These are phyloP conservation scores for Nephotettix cincticeps DNA, from an alignment of 1,140 invertebrate species.

Conservation along the genomic window DNA sequence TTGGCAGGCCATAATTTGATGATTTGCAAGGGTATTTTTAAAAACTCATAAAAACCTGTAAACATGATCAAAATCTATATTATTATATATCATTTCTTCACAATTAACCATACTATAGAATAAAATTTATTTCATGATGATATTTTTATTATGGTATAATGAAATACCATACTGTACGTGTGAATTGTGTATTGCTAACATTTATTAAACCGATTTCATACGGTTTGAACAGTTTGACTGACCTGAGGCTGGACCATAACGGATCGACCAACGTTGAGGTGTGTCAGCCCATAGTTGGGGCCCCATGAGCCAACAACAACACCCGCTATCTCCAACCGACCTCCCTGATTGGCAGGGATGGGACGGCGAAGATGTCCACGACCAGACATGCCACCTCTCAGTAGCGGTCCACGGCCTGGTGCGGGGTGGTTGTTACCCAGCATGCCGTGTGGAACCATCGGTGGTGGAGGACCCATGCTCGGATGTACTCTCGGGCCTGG, in stretches of 20 bases:
- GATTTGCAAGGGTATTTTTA: too few species aligned
- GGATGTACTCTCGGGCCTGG: slow-evolving; percentile 1
- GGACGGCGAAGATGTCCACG: slow-evolving; percentile 8
- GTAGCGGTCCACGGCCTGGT: not conserved
- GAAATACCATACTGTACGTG: too few species aligned
- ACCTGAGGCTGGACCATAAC: slow-evolving; percentile 41
- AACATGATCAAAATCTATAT: too few species aligned
- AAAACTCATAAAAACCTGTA: too few species aligned
- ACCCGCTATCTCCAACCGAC: slow-evolving; percentile 77
- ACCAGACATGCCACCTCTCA: slow-evolving; percentile 17
- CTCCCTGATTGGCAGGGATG: slow-evolving; percentile 52
- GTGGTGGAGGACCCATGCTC: not conserved
- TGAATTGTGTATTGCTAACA: too few species aligned
- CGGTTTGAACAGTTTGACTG: too few species aligned
- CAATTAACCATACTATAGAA: too few species aligned
- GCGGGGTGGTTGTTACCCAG: not conserved
- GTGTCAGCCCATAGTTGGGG: slow-evolving; percentile 61
- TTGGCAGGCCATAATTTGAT: too few species aligned
- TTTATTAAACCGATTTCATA: too few species aligned
- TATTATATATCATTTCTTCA: too few species aligned
- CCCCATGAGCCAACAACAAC: slow-evolving; percentile 85
- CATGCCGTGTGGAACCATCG: slow-evolving; percentile 3
- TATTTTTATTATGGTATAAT: too few species aligned
- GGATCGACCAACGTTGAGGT: slow-evolving; percentile 47
- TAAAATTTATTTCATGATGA: too few species aligned